Evolutionary conservation across 2,113 vertebrate genomes (phyloP).

Genomic region (Hemiprocne comata): DNA sequence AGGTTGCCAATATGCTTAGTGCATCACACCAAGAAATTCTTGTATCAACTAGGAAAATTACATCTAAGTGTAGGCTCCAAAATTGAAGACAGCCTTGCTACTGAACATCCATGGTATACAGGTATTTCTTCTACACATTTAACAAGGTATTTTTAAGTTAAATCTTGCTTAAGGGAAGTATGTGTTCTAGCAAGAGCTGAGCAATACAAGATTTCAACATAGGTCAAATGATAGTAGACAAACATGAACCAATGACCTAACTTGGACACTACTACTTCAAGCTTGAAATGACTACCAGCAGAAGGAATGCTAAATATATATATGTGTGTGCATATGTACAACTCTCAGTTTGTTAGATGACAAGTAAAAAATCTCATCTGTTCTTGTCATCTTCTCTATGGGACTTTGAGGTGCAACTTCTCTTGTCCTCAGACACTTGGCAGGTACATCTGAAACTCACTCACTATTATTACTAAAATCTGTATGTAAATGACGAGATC

Average conservation of each 20-base stretch:
- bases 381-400: neutral
- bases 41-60: neutral
- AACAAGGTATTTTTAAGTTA: neutral
- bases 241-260: neutral
- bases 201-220: conserved; percentile 16
- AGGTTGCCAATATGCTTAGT: neutral
- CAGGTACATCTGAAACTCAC: neutral
- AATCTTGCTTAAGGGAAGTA: neutral
- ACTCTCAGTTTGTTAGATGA: neutral
- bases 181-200: neutral
- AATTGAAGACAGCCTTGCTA: neutral
- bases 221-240: conserved; percentile 40
- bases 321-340: neutral
- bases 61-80: neutral
- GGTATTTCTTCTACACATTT: neutral
- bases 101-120: neutral
- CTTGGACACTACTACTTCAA: neutral
- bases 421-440: neutral
- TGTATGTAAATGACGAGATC: neutral
- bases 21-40: neutral
- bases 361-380: neutral
- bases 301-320: neutral
- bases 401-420: neutral
- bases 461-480: neutral
- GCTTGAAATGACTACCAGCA: neutral